Evolutionary conservation across 2,113 vertebrate species (phyloP), one percentile per base, ranked within the genome.

Genomic region (Phaethornis superciliosus): DNA sequence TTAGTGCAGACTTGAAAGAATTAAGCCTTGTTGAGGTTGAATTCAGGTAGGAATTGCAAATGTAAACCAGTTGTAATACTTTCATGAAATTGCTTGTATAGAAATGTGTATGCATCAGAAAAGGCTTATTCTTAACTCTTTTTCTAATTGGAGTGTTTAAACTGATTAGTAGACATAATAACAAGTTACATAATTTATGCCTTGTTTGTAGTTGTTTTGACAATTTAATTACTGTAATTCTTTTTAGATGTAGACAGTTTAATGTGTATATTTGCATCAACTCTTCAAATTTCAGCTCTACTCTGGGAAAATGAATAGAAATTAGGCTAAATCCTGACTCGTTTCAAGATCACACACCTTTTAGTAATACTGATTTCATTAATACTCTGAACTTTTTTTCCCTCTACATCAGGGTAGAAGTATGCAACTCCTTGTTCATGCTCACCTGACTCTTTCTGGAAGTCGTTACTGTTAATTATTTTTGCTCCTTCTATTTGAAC

Each of bases 11-110:
- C 95, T 98, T 99, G 76, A 99, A 98, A 97, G 99, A 99, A 97
- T 98, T 99, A 89, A 99, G 99, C 92, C 98, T 99, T 46, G 99
- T 99, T 46, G 99, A 99, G 87, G 99, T 99, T 97, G 99, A 99
- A 97, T 99, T 99, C 98, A 99, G 99, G 99, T 99, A 97, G 70
- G 96, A 85, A 69, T 89, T 51, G 72, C 93, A 71, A 80, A 88
- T 42, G 56, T 35, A 46, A 89, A 51, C 10, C 3, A 37, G 6
- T 47, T 88, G 47, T 10, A 63, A 21, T 69, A 26, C 8, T 74
- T 68, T 3, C 55, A 15, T 64, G 37, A 56, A 75, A 68, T 91
- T 59, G n/a, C 3, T 5, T 11, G 3, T 71, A 2, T 56, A 44
- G 59, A 71, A 68, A 37, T 81, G 9, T 12, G 3, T 55, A 32